Evolutionary conservation across 2,888 invertebrate genomes (phyloP), one percentile per base, ranked within the genome.

Genomic region (Baronia brevicornis): DNA sequence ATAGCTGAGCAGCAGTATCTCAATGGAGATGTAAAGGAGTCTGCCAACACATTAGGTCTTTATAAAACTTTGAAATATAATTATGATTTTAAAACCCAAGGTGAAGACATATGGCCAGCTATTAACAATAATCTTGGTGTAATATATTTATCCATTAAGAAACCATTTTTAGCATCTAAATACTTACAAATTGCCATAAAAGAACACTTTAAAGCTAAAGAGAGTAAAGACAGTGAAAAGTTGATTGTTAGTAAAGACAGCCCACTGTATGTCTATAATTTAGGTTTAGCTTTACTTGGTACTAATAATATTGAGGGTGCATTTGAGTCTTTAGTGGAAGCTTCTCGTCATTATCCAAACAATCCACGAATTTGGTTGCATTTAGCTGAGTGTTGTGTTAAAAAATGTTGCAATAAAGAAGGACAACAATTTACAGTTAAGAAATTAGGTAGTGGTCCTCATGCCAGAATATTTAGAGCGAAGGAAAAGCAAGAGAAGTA

Each of bases 301-400:
- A 89, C 94, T 15, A 91, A 91, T 33, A 90, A 93, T 50, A 89
- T 94, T 1, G 86, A 88, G 39, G 91, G 93, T 54, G 97, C 98
- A 0, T 97, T 98, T 71, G 95, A 96, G 58, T 96, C 94, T 65
- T 88, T 97, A 22, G 89, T 94, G 6, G 91, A 95, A 67, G 94
- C 94, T 2, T 90, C 95, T 0, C 90, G 95, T 43, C 89, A 92
- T 36, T 94, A 93, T 56, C 94, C 94, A 40, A 91, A 91, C 49
- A 97, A 96, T 71, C 93, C 97, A 2, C 86, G 94, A 33, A 86
- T 98, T 20, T 98, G 98, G 97, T 80, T 96, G 35, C 87, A 97
- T 51, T 84, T 98, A 53, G 96, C 97, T 0, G 98, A 98, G 72
- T 96, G 97, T 60, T 96, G 96, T 65, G 92, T 96, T 23, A 89